These are phyloP conservation scores for Himalopsyche kuldschensis DNA, from an alignment of 2,888 invertebrate genomes.

Conservation along the genomic window DNA sequence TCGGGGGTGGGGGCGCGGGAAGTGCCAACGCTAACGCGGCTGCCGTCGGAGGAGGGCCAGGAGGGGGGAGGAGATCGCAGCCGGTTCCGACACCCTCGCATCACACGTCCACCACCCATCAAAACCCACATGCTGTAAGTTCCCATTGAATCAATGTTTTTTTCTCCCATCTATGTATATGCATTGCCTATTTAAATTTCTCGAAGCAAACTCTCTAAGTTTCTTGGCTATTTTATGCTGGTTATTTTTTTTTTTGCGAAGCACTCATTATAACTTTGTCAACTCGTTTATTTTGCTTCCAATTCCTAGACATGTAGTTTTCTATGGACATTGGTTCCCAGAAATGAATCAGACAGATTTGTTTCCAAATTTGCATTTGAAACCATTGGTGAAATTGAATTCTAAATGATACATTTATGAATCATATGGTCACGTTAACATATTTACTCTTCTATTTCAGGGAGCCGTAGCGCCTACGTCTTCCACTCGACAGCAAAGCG, in stretches of 20 bases:
- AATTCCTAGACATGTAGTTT: too few relatives aligned
- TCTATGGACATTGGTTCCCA: too few relatives aligned
- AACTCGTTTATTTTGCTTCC: too few relatives aligned
- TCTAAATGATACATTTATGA: background rate
- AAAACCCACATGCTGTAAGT: background rate
- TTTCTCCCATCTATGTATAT: background rate
- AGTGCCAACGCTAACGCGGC: conserved; percentile 22
- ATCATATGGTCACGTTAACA: too few relatives aligned
- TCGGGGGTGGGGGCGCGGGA: conserved; percentile 39
- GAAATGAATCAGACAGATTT: too few relatives aligned
- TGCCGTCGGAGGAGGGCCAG: conserved; percentile 1
- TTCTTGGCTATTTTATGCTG: too few relatives aligned
- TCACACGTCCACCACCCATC: background rate
- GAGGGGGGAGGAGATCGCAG: background rate
- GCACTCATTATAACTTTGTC: too few relatives aligned
- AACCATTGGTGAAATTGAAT: background rate
- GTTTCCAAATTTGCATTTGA: too few relatives aligned
- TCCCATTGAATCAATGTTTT: background rate
- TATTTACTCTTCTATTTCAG: conserved; percentile 42
- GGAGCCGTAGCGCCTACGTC: conserved; percentile 59
- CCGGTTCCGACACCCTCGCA: background rate
- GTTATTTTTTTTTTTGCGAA: too few relatives aligned
- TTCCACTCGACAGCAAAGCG: conserved; percentile 54
- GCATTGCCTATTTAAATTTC: too few relatives aligned
- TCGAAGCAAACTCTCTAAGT: too few relatives aligned